These are phyloP conservation scores for Mythimna impura DNA, from an alignment of 2,888 invertebrate species.

Conservation along the genomic window DNA sequence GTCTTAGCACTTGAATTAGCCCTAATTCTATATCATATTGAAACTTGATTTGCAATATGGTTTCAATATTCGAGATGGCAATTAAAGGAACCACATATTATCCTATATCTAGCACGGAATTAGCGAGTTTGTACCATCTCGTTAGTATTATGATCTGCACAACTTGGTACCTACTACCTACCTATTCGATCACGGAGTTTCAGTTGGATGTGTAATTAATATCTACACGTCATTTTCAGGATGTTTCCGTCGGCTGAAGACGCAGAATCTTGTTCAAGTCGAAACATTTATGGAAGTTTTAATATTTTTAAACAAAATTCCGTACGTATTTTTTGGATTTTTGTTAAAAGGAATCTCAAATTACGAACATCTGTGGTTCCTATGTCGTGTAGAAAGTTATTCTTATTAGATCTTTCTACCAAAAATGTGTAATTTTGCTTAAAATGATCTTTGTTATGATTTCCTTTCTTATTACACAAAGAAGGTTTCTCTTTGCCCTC, in stretches of 20 bases:
- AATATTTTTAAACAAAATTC: constrained; percentile 1
- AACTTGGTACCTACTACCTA: constrained; percentile 6
- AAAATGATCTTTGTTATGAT: constrained; percentile 8
- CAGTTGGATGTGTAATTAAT: constrained; percentile 37
- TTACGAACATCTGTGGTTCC: background rate
- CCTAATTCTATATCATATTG: constrained; percentile 3
- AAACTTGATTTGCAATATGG: constrained; percentile 7
- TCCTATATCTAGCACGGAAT: constrained; percentile 2
- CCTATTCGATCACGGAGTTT: constrained; percentile 13
- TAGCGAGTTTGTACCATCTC: constrained; percentile 10
- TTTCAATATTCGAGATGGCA: constrained; percentile 19
- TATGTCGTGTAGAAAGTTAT: background rate
- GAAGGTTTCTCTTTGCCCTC: constrained; percentile 6
- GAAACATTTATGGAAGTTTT: background rate
- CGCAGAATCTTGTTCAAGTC: background rate
- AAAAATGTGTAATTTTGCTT: background rate
- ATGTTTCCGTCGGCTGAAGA: constrained; percentile 9
- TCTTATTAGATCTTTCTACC: background rate
- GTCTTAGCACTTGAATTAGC: constrained; percentile 1
- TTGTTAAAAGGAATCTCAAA: background rate
- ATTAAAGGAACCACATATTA: constrained; percentile 12
- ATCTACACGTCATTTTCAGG: constrained; percentile 13
- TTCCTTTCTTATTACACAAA: constrained; percentile 13
- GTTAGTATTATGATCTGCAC: constrained; percentile 10
- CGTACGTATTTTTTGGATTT: background rate